phyloP scores from a whole-genome alignment of 2,797 vertebrate genomes.

The Hybognathus amarus region DNA sequence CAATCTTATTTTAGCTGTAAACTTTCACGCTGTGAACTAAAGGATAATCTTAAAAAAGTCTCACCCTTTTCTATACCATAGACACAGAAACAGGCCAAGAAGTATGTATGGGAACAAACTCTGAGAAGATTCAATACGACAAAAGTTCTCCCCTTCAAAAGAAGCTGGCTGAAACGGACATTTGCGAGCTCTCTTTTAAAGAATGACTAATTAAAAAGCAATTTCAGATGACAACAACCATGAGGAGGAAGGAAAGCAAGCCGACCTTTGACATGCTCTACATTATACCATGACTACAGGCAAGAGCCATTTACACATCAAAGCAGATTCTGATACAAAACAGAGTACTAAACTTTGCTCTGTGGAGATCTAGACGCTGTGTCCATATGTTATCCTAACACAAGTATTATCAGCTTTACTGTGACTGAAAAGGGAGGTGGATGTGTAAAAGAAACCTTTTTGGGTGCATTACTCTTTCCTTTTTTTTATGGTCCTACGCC shows the following conservation, averaged over 20 bases:
- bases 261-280: conserved; percentile 38
- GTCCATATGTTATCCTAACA: conserved; percentile 25
- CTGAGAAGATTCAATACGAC: not conserved
- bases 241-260: conserved; percentile 46
- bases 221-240: conserved; percentile 41
- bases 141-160: conserved; percentile 26
- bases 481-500: not conserved
- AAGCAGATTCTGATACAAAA: conserved; percentile 37
- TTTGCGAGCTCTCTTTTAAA: conserved; percentile 35
- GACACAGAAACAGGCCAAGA: conserved; percentile 33
- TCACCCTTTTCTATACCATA: conserved; percentile 24
- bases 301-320: conserved; percentile 44
- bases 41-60: not conserved
- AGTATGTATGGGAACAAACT: conserved; percentile 36
- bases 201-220: conserved; percentile 46
- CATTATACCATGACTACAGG: conserved; percentile 41
- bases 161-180: conserved; percentile 17
- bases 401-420: conserved; percentile 32
- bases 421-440: not conserved
- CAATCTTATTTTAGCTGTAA: not conserved
- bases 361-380: not conserved
- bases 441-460: conserved; percentile 25
- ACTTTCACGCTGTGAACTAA: not conserved
- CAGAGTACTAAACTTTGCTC: conserved; percentile 27
- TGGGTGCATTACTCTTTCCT: not conserved